Evolutionary conservation across 2,797 vertebrate species (phyloP), one percentile per base, ranked within the genome.

Genomic region (Diplodus sargus): DNA sequence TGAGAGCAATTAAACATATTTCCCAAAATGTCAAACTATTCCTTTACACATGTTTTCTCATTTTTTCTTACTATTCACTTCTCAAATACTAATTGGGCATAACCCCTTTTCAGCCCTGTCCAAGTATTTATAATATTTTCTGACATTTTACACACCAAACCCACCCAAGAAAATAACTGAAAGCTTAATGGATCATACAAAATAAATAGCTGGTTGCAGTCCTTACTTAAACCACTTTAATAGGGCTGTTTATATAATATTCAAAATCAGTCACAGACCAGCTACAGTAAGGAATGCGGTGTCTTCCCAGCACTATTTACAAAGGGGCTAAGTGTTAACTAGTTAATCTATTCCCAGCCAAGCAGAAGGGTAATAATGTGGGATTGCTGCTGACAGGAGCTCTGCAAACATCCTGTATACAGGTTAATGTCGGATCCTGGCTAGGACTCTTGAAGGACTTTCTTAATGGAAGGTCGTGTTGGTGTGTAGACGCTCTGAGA

Each of bases 381-480:
- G 23, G 25, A 78, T 71, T 53, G 71, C 81, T 69, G 60, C 53
- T 28, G 54, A 60, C 42, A 30, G 61, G 39, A 80, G 76, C 45
- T 76, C 64, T 67, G 83, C 72, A 91, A 87, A 90, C 81, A 86
- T 85, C 73, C 76, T 39, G 78, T 56, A 58, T 20, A 10, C 20
- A 61, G 64, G 68, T 81, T 34, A 74, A 66, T 56, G 18, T 23
- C 45, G 34, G 59, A 87, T 79, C 45, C 65, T 61, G 71, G 57
- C 15, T 28, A 16, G 2, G 53, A 81, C 63, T 73, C 18, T 2
- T 42, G 3, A 56, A 65, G 16, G 42, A 39, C 22, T 30, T 63
- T 54, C 51, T 54, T 34, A 54, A 0, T 65, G 48, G 47, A 60
- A 17, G 48, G 62, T 3, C 18, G 56, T 43, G 48, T 20, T 47